Evolutionary conservation across 2,888 invertebrate genomes (phyloP).

Genomic region (Rhingia campestris): DNA sequence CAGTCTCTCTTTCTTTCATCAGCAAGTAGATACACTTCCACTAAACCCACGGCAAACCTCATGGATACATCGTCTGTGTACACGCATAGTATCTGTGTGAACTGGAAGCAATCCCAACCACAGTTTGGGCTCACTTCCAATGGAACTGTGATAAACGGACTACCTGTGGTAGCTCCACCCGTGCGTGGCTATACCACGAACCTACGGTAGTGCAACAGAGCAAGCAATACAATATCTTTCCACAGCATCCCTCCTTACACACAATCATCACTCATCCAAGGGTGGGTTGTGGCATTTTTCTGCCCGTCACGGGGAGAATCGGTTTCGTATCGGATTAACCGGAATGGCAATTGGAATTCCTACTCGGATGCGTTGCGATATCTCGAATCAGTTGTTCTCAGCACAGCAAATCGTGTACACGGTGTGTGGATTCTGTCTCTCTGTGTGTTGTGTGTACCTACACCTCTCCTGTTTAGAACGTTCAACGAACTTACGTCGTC

Average conservation of each 20-base stretch:
- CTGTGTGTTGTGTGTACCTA: conserved; percentile 53
- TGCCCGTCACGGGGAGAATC: conserved; percentile 55
- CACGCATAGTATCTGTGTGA: conserved; percentile 77
- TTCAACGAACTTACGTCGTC: conserved; percentile 68
- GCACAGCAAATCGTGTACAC: conserved; percentile 73
- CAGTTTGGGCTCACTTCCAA: conserved; percentile 51
- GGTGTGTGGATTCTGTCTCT: conserved; percentile 43
- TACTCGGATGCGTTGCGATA: conserved; percentile 67
- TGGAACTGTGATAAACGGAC: conserved; percentile 57
- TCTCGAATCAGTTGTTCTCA: conserved; percentile 72
- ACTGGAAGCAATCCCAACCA: conserved; percentile 49
- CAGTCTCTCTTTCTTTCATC: conserved; percentile 47
- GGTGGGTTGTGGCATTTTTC: conserved; percentile 72
- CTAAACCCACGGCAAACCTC: conserved; percentile 6
- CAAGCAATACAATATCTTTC: conserved; percentile 41
- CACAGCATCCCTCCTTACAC: conserved; percentile 55
- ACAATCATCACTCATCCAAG: conserved; percentile 47
- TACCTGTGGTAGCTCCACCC: conserved; percentile 63
- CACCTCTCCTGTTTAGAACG: conserved; percentile 45
- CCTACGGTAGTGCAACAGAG: conserved; percentile 30
- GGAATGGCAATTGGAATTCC: conserved; percentile 73
- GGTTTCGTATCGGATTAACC: conserved; percentile 65
- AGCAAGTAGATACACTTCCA: conserved; percentile 13
- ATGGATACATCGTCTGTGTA: conserved; percentile 52
- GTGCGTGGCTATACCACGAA: conserved; percentile 29